Conservation (phyloP, 2,113 vertebrate genomes). For the Urocolius indicus region DNA sequence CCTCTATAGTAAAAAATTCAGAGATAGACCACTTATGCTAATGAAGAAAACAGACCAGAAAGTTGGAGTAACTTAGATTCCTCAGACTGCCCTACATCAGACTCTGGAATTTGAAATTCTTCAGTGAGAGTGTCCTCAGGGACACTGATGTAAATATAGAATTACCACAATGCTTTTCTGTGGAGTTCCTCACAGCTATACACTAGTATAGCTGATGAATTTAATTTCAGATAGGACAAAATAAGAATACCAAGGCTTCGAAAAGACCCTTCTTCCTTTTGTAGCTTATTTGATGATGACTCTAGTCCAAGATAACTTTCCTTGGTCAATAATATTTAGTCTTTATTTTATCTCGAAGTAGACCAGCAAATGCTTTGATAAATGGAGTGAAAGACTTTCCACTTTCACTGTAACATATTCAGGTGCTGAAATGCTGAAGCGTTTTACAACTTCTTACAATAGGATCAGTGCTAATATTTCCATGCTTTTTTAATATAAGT, state of each 20-base stretch:
- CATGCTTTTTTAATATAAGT: conserved; percentile 12
- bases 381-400: neutral
- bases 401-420: neutral
- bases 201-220: neutral
- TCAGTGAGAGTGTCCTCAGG: conserved; percentile 29
- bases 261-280: neutral
- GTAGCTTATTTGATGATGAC: neutral
- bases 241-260: neutral
- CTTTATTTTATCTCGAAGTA: neutral
- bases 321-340: conserved; percentile 1
- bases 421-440: conserved; percentile 7
- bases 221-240: neutral
- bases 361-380: neutral
- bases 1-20: neutral
- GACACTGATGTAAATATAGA: conserved; percentile 43
- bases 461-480: conserved; percentile 1
- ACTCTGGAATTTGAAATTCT: conserved; percentile 19
- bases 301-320: neutral
- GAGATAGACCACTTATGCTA: neutral
- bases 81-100: neutral
- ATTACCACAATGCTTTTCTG: conserved; percentile 35
- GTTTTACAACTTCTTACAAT: conserved; percentile 4
- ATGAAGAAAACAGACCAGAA: conserved; percentile 21
- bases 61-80: neutral
- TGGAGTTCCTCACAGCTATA: neutral